Base-by-base conservation (phyloP, 2,113 vertebrate genomes). In the Scomber japonicus region DNA sequence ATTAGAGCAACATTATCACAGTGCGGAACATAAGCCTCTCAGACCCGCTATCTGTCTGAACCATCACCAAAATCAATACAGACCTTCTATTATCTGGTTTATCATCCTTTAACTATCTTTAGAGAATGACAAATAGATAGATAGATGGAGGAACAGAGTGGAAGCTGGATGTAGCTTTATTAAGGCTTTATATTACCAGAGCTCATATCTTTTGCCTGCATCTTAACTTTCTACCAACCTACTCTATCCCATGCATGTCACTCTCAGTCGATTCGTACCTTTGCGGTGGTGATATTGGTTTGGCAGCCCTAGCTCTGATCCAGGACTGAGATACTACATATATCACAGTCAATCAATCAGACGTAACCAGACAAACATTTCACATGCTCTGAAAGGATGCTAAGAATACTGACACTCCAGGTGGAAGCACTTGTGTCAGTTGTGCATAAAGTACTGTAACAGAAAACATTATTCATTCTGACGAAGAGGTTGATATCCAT, bases 1-100 rank as follows among this genome's bases (percentile, higher is more conserved):
- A 86, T 83, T 85, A 87, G 59, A 83, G 67, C 77, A 63, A 31
- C 17, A 72, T 81, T 82, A 81, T 71, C 74, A 59, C 73, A 64
- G 66, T 15, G 75, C 49, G 72, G 73, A 87, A 87, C 83, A 81
- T 79, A 75, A 82, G 67, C 76, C 79, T 76, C 72, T 81, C 80
- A 70, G 71, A 80, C 16, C 78, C 46, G 0, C 67, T 71, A 88
- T 91, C 84, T 85, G 71, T 84, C 81, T 30, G 82, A 53, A 59
- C 57, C 77, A 83, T 83, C 84, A 44, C 19, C 65, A 27, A 64
- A 84, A 89, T 91, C 91, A 78, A 93, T 91, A 83, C 64, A 8
- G 54, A 55, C 57, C 73, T 70, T 80, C 79, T 68, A 71, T 73
- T 51, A 81, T 78, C 78, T 54, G 62, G 2, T 80, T 85, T 88